Conservation (phyloP, 2,113 vertebrate genomes). For the Labeo catla region DNA sequence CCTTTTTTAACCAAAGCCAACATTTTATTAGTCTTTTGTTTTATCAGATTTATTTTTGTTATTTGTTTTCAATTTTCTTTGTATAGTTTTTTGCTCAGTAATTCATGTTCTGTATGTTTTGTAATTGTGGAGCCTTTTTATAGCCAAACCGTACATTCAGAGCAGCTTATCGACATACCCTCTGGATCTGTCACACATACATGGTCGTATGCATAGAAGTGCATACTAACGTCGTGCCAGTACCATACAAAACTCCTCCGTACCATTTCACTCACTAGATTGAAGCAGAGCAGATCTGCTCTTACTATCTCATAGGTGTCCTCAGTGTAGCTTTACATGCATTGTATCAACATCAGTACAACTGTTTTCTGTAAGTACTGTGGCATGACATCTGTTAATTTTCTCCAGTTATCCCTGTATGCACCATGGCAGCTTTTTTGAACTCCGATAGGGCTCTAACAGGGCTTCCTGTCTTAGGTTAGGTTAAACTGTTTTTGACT, state of each 20-base stretch:
- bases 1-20: neutral
- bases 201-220: neutral
- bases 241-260: neutral
- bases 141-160: neutral
- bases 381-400: neutral
- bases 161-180: neutral
- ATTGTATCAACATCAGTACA: neutral
- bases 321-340: neutral
- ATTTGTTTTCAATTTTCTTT: slow-evolving; percentile 15
- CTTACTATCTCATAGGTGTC: neutral
- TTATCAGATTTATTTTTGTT: slow-evolving; percentile 38
- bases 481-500: neutral
- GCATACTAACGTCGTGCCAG: neutral
- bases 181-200: neutral
- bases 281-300: neutral
- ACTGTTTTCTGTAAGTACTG: neutral
- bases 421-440: slow-evolving; percentile 8
- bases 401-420: neutral
- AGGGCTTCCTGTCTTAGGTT: neutral
- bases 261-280: neutral
- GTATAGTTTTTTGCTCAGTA: slow-evolving; percentile 34
- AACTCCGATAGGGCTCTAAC: neutral
- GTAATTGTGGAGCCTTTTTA: neutral
- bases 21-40: neutral
- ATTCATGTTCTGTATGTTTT: neutral